phyloP scores from a whole-genome alignment of 1,140 invertebrate species.

The Drosophila melanica region DNA sequence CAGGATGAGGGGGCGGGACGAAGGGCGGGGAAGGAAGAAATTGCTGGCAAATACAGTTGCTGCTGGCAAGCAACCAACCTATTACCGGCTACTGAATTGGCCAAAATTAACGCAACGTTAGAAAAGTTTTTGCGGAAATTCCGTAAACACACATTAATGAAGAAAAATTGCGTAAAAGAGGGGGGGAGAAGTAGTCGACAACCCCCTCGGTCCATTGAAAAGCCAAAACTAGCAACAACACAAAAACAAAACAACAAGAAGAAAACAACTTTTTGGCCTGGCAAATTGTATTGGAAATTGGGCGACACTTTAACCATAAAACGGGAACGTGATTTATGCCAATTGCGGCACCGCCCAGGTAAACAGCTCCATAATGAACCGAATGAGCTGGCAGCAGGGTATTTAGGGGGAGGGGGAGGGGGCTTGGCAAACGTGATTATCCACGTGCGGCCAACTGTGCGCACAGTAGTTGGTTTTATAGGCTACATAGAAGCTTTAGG shows the following conservation, averaged over 20 bases:
- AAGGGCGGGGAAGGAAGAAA: too few relatives aligned
- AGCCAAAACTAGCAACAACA: slow-evolving; percentile 14
- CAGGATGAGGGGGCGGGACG: too few relatives aligned
- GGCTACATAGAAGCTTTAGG: slow-evolving; percentile 14
- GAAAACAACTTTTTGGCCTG: slow-evolving; percentile 36
- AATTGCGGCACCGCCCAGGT: slow-evolving; percentile 69
- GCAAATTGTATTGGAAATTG: slow-evolving; percentile 63
- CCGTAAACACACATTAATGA: slow-evolving; percentile 80
- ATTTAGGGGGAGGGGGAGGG: too few relatives aligned
- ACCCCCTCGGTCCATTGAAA: slow-evolving; percentile 5
- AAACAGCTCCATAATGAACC: slow-evolving; percentile 75
- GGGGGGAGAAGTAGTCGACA: neutral
- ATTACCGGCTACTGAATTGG: slow-evolving; percentile 57
- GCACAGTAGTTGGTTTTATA: slow-evolving; percentile 36
- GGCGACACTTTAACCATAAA: slow-evolving; percentile 78
- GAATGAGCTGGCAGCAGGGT: slow-evolving; percentile 5
- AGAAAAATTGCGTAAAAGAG: slow-evolving; percentile 65
- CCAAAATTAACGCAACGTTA: slow-evolving; percentile 76
- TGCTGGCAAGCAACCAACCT: slow-evolving; percentile 25
- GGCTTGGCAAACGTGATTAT: slow-evolving; percentile 26
- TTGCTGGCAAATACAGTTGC: slow-evolving; percentile 37
- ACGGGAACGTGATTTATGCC: slow-evolving; percentile 73
- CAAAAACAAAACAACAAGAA: slow-evolving; percentile 25
- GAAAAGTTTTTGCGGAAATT: slow-evolving; percentile 75
- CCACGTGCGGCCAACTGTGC: neutral